A percentile compares a stretch with the other conserved stretches of the same genome.
phyloP scores from a whole-genome alignment of 2,888 invertebrate genomes.

The Agapostemon virescens region DNA sequence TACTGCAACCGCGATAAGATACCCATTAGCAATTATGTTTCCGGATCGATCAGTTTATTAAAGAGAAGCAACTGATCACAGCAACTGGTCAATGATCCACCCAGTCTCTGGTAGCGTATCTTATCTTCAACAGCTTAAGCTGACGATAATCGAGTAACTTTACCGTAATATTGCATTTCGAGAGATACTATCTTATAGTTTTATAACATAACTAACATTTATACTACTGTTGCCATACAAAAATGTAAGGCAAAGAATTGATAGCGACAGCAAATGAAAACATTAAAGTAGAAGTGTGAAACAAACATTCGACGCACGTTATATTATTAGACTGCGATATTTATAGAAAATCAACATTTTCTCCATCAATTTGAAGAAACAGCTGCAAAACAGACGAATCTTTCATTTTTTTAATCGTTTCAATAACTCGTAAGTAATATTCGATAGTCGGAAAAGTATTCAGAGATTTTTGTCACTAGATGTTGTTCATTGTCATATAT shows the following conservation, averaged over 20 bases:
- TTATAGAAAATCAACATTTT: too few species aligned
- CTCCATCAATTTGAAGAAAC: too few species aligned
- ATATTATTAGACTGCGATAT: too few species aligned
- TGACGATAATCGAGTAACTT: slow-evolving; percentile 46
- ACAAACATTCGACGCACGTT: too few species aligned
- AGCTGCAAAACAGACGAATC: too few species aligned
- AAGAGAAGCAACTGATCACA: slow-evolving; percentile 34
- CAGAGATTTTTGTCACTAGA: too few species aligned
- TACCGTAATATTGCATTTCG: slow-evolving; percentile 53
- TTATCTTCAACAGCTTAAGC: slow-evolving; percentile 43
- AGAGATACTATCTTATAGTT: slow-evolving; percentile 26
- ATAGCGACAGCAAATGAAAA: background rate
- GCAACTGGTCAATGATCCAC: slow-evolving; percentile 30
- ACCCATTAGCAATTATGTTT: slow-evolving; percentile 42
- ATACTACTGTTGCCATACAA: background rate
- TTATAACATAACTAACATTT: too few species aligned
- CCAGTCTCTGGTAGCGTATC: slow-evolving; percentile 23
- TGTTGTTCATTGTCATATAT: too few species aligned
- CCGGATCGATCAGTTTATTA: slow-evolving; percentile 41
- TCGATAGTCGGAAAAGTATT: too few species aligned
- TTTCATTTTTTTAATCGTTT: too few species aligned
- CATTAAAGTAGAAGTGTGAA: background rate
- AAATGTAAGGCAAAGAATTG: background rate
- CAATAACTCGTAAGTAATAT: too few species aligned
- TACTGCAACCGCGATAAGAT: slow-evolving; percentile 40